Evolutionary conservation across 2,888 invertebrate genomes (phyloP).

Genomic region (Drosophila neotestacea): DNA sequence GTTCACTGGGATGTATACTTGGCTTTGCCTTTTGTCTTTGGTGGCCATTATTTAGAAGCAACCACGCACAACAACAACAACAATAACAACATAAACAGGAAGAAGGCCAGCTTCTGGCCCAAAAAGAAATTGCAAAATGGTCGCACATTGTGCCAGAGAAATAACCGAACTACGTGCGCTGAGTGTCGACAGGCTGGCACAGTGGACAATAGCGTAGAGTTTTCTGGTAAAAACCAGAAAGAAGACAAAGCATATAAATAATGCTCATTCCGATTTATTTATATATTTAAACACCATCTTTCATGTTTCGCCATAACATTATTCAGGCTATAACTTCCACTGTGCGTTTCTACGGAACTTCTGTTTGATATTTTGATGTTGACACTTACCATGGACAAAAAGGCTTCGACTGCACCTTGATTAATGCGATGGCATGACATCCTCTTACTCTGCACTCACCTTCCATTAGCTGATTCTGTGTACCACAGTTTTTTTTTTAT

Average conservation of each 20-base stretch:
- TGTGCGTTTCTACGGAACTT: slow-evolving; percentile 27
- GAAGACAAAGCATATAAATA: no score
- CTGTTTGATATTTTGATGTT: slow-evolving; percentile 47
- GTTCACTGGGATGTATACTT: neutral
- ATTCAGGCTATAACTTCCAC: slow-evolving; percentile 7
- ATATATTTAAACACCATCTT: neutral
- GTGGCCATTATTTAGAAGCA: slow-evolving; percentile 67
- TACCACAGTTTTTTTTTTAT: slow-evolving; percentile 13
- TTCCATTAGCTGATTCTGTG: slow-evolving; percentile 26
- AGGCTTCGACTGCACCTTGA: slow-evolving; percentile 65
- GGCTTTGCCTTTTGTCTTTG: slow-evolving; percentile 53
- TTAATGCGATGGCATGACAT: slow-evolving; percentile 64
- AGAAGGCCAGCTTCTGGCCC: slow-evolving; percentile 17
- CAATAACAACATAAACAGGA: neutral
- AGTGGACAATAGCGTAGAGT: slow-evolving; percentile 12
- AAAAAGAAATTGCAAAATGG: slow-evolving; percentile 44
- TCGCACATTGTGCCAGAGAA: slow-evolving; percentile 52
- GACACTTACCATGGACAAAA: slow-evolving; percentile 36
- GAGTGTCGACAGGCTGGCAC: slow-evolving; percentile 39
- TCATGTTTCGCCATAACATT: neutral
- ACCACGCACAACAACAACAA: slow-evolving; percentile 52
- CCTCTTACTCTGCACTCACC: slow-evolving; percentile 10
- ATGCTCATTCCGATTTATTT: neutral
- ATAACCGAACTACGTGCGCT: slow-evolving; percentile 59
- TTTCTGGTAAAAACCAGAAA: neutral